A percentile compares a stretch with the other conserved stretches of the same genome.
Conservation (phyloP, 2,888 invertebrate species). For the Oxyteleia sp. region DNA sequence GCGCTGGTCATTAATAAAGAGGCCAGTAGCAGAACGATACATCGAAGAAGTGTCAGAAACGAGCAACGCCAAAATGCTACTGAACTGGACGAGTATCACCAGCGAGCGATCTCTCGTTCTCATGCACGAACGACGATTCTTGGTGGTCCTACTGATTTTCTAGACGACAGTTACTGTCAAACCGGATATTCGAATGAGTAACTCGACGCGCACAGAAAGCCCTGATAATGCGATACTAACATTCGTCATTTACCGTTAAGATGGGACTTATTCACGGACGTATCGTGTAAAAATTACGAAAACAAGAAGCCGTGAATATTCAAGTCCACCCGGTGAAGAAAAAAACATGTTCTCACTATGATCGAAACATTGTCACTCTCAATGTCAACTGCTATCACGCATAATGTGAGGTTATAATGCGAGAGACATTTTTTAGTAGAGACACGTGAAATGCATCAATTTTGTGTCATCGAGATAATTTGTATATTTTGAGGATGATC, state of each 20-base stretch:
- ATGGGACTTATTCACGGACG: conserved; percentile 13
- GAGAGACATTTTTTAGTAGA: conserved; percentile 15
- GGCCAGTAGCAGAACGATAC: conserved; percentile 74
- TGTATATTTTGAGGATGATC: neutral
- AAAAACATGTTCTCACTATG: conserved; percentile 43
- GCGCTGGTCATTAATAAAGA: conserved; percentile 69
- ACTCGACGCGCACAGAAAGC: conserved; percentile 27
- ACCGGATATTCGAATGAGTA: conserved; percentile 65
- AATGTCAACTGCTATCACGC: conserved; percentile 39
- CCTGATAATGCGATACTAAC: conserved; percentile 38
- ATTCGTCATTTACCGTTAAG: conserved; percentile 59
- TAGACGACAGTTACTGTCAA: conserved; percentile 60
- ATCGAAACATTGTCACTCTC: conserved; percentile 38
- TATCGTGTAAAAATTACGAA: conserved; percentile 58
- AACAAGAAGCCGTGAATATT: conserved; percentile 66
- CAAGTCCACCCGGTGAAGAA: conserved; percentile 3
- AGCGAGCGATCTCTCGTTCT: conserved; percentile 55
- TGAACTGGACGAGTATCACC: conserved; percentile 76
- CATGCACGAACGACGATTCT: conserved; percentile 65
- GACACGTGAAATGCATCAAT: conserved; percentile 45
- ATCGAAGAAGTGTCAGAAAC: conserved; percentile 74
- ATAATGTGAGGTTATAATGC: conserved; percentile 14
- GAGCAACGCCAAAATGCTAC: conserved; percentile 76
- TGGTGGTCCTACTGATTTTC: conserved; percentile 77
- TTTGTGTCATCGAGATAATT: conserved; percentile 8